Percentiles rank a stretch among this genome's conserved stretches.
Evolutionary conservation across 2,113 vertebrate genomes (phyloP).

Genomic region (Orthonyx spaldingii): DNA sequence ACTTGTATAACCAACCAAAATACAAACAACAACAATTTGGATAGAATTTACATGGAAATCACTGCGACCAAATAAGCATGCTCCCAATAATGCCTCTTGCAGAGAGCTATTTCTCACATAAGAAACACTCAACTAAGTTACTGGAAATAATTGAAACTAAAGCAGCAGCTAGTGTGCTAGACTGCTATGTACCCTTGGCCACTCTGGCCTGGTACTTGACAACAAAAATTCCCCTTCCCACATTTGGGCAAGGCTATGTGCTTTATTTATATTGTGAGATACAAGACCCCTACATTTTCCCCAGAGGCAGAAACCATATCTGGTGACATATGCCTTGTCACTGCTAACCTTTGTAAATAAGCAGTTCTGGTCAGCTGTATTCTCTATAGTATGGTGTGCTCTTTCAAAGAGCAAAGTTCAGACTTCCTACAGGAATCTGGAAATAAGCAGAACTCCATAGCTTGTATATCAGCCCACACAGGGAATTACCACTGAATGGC

Average conservation of each 20-base stretch:
- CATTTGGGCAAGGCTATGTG: not conserved
- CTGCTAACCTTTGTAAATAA: constrained; percentile 37
- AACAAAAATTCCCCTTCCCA: not conserved
- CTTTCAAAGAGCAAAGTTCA: constrained; percentile 54
- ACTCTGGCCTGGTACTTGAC: not conserved
- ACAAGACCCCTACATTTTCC: not conserved
- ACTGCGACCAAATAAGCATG: not conserved
- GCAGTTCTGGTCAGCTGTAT: constrained; percentile 25
- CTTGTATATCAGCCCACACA: not conserved
- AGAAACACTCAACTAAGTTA: not conserved
- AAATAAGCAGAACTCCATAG: not conserved
- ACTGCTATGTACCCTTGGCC: not conserved
- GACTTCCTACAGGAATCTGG: not conserved
- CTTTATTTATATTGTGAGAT: constrained; percentile 35
- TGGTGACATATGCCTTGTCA: constrained; percentile 22
- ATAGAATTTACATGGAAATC: not conserved
- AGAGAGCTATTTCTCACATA: not conserved
- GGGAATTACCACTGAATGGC: not conserved
- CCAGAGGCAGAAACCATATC: constrained; percentile 9
- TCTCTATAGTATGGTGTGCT: not conserved
- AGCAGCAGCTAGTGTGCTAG: not conserved
- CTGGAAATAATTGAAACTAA: not conserved
- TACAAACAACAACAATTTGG: not conserved
- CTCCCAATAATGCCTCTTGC: not conserved
- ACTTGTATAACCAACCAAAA: not conserved